Base-by-base conservation (phyloP, 2,888 invertebrate species). In the Oxyteleia sp. region DNA sequence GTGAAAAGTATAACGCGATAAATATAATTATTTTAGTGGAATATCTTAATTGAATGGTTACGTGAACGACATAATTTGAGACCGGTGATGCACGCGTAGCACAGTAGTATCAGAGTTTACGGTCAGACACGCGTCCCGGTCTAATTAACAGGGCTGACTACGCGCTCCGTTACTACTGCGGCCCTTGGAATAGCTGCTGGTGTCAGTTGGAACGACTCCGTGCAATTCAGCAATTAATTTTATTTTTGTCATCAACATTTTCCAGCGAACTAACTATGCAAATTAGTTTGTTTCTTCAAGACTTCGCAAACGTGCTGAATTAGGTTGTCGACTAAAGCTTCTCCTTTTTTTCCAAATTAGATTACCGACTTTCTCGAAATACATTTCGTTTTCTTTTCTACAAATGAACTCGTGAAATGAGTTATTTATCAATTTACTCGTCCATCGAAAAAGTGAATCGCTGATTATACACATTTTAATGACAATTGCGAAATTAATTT, bases 101-200 rank as follows among this genome's bases (percentile, higher is more conserved):
- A 78, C 68, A 81, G 84, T 81, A 76, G 84, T 81, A 82, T 79
- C 66, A 69, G 79, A 69, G 81, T 82, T 69, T 84, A 79, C 61
- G 82, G 82, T 63, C 84, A 71, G 84, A 75, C 84, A 80, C 75
- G 84, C 84, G 76, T 79, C 68, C 75, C 79, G 75, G 68, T 79
- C 83, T 84, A 78, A 84, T 84, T 84, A 84, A 83, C 83, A 69
- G 69, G 69, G 74, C 72, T 83, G 74, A 78, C 82, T 78, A 45
- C 57, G 76, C 78, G 66, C 75, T 57, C 69, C 20, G 74, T 55
- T 75, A 75, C 83, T 78, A 78, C 82, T 79, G 69, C 57, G 63
- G 55, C 64, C 59, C 57, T 78, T 59, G 57, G 38, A 74, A 68
- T 63, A 74, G 55, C 64, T 68, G 68, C 38, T 26, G 29, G 53